Evolutionary conservation across 2,113 vertebrate genomes (phyloP), one percentile per base, ranked within the genome.

Genomic region (Stercorarius parasiticus): DNA sequence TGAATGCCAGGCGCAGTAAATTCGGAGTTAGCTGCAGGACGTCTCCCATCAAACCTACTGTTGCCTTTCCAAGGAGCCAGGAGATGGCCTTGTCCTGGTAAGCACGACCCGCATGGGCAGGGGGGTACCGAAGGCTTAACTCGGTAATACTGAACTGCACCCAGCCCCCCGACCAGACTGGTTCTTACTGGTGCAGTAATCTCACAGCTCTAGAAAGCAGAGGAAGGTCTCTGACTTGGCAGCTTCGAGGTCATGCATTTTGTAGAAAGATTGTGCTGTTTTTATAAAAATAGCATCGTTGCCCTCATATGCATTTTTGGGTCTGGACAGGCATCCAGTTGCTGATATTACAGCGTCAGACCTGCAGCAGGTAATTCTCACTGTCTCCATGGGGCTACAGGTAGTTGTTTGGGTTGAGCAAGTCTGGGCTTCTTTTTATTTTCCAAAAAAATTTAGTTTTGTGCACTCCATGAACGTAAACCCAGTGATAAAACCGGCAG

Each of bases 1-100:
- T 1, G 0, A 61, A 26, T 0, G 3, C 45, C 55, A 70, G 58
- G 84, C 0, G 0, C 32, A 34, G 61, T 26, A 34, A 43, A 49
- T 72, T 14, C 12, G 5, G 76, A 47, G 15, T 1, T 32, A 61
- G 62, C 88, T 72, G 45, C 40, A 29, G 78, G 70, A 71, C 84
- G 22, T 65, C 36, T 94, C 40, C 66, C 52, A 15, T 20, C 80
- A 47, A 17, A 70, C 34, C 67, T 14, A 5, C 3, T 0, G 0
- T 15, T 53, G 78, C 88, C 34, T 74, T 61, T 43, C 77, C 3
- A 3, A 55, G 58, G 58, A 4, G 52, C 12, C 81, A 7, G 58
- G 29, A 49, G 29, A 2, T 32, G 59, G 26, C 13, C 15, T 38
- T 14, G 43, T 50, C 38, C 29, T 1, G 6, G 17, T 19, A 40